Evolutionary conservation across 2,888 invertebrate genomes (phyloP), one percentile per base, ranked within the genome.

Genomic region (Lymantria dispar): DNA sequence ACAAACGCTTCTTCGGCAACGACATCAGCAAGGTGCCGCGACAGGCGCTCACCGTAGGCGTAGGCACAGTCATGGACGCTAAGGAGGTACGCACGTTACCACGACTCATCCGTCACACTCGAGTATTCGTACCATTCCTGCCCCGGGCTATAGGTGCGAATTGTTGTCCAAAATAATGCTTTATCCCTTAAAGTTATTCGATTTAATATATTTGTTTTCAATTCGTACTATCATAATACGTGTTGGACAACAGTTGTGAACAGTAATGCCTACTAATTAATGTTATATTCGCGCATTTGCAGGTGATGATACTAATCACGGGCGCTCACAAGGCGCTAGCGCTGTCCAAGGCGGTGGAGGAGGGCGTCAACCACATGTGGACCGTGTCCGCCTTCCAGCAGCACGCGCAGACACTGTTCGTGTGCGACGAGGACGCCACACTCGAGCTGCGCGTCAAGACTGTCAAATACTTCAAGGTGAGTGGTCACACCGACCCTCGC

Each of bases 361-460:
- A 99, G 85, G 99, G 99, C 50, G 95, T 99, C 10, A 99, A 98
- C 92, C 99, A 99, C 89, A 99, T 99, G 99, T 99, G 99, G 98
- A 99, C 99, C 0, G 99, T 99, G 40, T 98, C 98, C 42, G 99
- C 99, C 46, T 98, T 99, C 92, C 99, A 98, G 85, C 97, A 98
- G 84, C 99, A 99, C 89, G 95, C 96, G 44, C 94, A 95, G 74
- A 95, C 98, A 30, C 92, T 98, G 52, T 98, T 99, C 93, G 93
- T 99, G 58, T 98, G 98, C 83, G 99, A 99, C 85, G 99, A 99
- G 88, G 98, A 97, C 87, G 99, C 99, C 58, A 99, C 99, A 39
- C 91, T 98, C 64, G 99, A 99, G 90, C 93, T 99, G 68, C 94
- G 97, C 74, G 99, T 99, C 52, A 99, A 98, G 92, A 99, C 99